Conservation (phyloP, 2,888 invertebrate species). For the Tyria jacobaeae region DNA sequence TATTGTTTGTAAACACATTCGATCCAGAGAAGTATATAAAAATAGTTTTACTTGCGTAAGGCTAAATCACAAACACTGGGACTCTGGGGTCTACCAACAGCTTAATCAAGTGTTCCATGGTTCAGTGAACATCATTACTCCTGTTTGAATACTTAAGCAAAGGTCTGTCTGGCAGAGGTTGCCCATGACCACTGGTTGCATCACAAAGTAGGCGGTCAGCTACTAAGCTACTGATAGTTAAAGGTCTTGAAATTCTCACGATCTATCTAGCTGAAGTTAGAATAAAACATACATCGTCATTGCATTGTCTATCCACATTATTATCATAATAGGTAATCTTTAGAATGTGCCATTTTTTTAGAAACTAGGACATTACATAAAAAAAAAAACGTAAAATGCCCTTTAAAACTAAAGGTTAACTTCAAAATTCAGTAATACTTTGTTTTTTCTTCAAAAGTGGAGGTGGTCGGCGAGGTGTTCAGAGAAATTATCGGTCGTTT, state of each 20-base stretch:
- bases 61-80: neutral
- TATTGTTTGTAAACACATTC: too few relatives aligned
- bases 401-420: too few relatives aligned
- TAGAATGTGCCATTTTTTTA: conserved; percentile 6
- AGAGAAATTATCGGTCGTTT: too few relatives aligned
- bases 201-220: conserved; percentile 32
- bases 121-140: conserved; percentile 15
- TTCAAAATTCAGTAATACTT: too few relatives aligned
- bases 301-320: conserved; percentile 21
- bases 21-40: too few relatives aligned
- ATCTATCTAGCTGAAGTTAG: conserved; percentile 23
- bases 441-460: too few relatives aligned
- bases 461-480: too few relatives aligned
- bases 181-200: conserved; percentile 65
- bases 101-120: neutral
- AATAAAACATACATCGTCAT: conserved; percentile 27
- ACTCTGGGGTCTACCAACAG: too few relatives aligned
- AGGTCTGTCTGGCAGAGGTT: conserved; percentile 43
- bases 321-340: conserved; percentile 23
- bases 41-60: too few relatives aligned
- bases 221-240: conserved; percentile 32
- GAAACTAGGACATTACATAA: neutral
- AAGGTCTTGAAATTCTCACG: conserved; percentile 58
- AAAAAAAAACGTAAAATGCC: neutral
- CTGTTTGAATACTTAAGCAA: conserved; percentile 49